phyloP scores from a whole-genome alignment of 1,140 invertebrate genomes.

The Brachionus rubens region DNA sequence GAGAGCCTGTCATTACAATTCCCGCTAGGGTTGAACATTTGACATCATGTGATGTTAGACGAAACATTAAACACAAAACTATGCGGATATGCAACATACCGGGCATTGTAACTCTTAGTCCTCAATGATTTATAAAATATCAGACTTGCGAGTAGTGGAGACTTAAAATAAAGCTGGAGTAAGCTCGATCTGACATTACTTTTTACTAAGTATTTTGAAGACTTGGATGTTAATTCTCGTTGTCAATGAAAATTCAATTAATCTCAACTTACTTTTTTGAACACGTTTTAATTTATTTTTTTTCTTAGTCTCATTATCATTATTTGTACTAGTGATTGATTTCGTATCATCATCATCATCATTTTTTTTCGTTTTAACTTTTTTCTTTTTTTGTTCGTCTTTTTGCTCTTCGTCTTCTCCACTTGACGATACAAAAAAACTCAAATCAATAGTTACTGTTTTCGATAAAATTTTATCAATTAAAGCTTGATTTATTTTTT shows the following conservation, averaged over 20 bases:
- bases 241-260: not conserved
- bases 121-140: too few species aligned
- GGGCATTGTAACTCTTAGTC: too few species aligned
- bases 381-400: constrained; percentile 9
- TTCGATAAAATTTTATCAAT: constrained; percentile 46
- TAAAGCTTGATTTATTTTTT: constrained; percentile 45
- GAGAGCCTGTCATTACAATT: too few species aligned
- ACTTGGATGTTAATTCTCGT: too few species aligned
- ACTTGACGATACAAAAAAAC: constrained; percentile 34
- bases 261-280: constrained; percentile 11
- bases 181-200: too few species aligned
- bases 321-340: not conserved
- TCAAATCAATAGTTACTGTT: constrained; percentile 8
- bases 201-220: too few species aligned
- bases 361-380: not conserved
- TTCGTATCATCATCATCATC: not conserved
- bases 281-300: constrained; percentile 21
- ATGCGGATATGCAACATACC: too few species aligned
- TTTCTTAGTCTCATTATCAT: not conserved
- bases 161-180: too few species aligned
- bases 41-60: too few species aligned
- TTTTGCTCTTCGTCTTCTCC: not conserved
- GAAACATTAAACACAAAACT: too few species aligned
- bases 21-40: too few species aligned
- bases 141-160: too few species aligned